These are phyloP conservation scores for Sycophila texana DNA, from an alignment of 2,888 invertebrate genomes.

Conservation along the genomic window DNA sequence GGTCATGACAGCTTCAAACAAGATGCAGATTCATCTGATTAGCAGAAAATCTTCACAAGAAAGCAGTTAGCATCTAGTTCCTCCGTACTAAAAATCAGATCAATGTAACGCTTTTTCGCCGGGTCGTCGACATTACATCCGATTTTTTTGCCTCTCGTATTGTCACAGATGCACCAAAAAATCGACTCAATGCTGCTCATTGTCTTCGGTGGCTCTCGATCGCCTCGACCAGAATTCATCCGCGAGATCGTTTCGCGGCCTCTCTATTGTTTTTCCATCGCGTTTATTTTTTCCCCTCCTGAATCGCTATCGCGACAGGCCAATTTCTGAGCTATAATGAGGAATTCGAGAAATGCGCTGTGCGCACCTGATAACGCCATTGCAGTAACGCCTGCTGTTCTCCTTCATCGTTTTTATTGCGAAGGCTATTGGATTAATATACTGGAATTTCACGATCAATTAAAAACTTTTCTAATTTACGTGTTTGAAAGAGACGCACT, in stretches of 20 bases:
- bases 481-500: too few relatives aligned
- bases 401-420: background rate
- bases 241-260: slow-evolving; percentile 14
- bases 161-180: slow-evolving; percentile 1
- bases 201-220: background rate
- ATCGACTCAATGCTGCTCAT: slow-evolving; percentile 24
- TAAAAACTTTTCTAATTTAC: too few relatives aligned
- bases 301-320: slow-evolving; percentile 37
- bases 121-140: background rate
- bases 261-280: slow-evolving; percentile 23
- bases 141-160: slow-evolving; percentile 14
- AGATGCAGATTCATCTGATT: background rate
- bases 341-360: slow-evolving; percentile 39
- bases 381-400: background rate
- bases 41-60: background rate
- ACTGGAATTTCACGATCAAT: too few relatives aligned
- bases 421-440: background rate
- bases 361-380: slow-evolving; percentile 24
- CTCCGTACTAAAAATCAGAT: background rate
- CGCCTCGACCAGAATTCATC: slow-evolving; percentile 25
- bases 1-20: too few relatives aligned
- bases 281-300: slow-evolving; percentile 8
- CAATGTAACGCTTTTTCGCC: background rate
- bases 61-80: background rate
- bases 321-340: slow-evolving; percentile 11